Conservation (phyloP, 2,797 vertebrate species). For the Mionectes olivaceus region DNA sequence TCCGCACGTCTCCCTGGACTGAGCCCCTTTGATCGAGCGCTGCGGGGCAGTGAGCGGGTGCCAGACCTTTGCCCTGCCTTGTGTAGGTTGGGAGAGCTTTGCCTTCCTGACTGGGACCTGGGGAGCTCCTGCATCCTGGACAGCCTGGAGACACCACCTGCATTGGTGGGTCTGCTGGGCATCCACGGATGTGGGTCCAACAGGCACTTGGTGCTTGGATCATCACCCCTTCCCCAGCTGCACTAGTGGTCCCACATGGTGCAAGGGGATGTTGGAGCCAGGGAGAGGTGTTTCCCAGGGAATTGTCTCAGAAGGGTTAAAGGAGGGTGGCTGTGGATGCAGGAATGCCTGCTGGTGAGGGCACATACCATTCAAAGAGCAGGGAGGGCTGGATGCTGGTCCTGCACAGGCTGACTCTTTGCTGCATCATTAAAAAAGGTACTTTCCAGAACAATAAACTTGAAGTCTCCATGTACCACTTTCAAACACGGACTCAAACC, state of each 20-base stretch:
- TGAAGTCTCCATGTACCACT: neutral
- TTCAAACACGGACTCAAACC: neutral
- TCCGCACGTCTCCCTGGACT: neutral
- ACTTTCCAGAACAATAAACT: neutral
- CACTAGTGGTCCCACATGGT: accelerated
- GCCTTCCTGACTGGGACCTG: neutral
- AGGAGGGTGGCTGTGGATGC: neutral
- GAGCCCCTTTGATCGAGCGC: neutral
- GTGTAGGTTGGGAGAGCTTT: neutral
- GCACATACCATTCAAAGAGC: neutral
- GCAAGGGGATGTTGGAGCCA: accelerated
- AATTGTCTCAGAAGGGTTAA: neutral
- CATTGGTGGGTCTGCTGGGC: neutral
- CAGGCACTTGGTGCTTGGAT: accelerated
- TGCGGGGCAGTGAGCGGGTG: neutral
- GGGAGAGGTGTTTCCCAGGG: neutral
- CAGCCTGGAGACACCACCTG: neutral
- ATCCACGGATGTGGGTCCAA: neutral
- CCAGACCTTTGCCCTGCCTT: constrained; percentile 35
- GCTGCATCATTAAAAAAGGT: neutral
- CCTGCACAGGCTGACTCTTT: neutral
- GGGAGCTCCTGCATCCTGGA: neutral
- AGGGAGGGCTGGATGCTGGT: neutral
- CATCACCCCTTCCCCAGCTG: neutral
- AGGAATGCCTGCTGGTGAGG: neutral